A percentile compares a stretch with the other conserved stretches of the same genome.
These are phyloP conservation scores for Mactromeris polynyma DNA, from an alignment of 2,888 invertebrate species.

Conservation along the genomic window DNA sequence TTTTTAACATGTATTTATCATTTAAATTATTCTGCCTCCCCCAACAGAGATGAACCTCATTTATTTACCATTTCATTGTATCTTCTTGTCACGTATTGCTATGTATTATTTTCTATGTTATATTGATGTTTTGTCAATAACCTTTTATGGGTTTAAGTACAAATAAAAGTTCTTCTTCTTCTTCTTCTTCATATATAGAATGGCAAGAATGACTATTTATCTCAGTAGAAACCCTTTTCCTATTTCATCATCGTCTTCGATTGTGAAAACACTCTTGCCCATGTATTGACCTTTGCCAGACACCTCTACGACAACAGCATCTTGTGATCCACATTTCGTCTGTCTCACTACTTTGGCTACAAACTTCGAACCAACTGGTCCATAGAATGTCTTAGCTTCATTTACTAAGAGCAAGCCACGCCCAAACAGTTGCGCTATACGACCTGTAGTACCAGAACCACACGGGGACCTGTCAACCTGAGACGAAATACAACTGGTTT, in stretches of 20 bases:
- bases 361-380: conserved; percentile 79
- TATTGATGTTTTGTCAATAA: too few species aligned
- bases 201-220: conserved; percentile 47
- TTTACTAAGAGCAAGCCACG: conserved; percentile 77
- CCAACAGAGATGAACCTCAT: too few species aligned
- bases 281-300: conserved; percentile 82
- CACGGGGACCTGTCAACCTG: conserved; percentile 87
- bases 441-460: conserved; percentile 86
- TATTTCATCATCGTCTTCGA: conserved; percentile 84
- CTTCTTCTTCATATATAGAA: too few species aligned
- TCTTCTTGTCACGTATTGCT: too few species aligned
- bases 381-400: conserved; percentile 81
- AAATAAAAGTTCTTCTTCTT: too few species aligned
- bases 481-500: neutral
- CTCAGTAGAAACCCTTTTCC: conserved; percentile 82
- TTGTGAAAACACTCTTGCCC: conserved; percentile 80
- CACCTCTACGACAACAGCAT: conserved; percentile 87
- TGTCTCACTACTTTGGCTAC: conserved; percentile 69
- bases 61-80: too few species aligned
- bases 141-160: too few species aligned
- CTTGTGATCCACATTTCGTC: conserved; percentile 69
- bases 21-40: too few species aligned
- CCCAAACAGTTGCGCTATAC: conserved; percentile 84
- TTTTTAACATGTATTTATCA: too few species aligned
- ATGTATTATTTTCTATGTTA: too few species aligned